Base-by-base conservation (phyloP, 2,888 invertebrate species). In the Trissolcus brochymenae region DNA sequence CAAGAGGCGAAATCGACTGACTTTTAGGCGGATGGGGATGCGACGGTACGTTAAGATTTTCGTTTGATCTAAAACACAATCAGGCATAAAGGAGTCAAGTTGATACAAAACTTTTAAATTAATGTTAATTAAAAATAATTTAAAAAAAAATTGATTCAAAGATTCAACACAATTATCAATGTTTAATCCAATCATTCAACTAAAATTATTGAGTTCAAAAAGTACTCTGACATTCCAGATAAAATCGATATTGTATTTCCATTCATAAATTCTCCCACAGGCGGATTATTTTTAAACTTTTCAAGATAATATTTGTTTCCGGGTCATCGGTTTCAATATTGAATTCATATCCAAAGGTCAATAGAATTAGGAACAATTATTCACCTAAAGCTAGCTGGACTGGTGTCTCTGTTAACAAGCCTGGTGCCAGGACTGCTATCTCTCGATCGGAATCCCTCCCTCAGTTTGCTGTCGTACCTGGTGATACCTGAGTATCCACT, bases 401-500 rank as follows among this genome's bases (percentile, higher is more conserved):
- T 88, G 17, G 87, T 85, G 76, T 89, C 89, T 74, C 87, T 84
- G 40, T 84, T 83, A 79, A 89, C 87, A 54, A 89, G 82, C 64
- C 89, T 86, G 25, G 88, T 82, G 43, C 89, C 89, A 70, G 88
- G 88, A 82, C 89, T 89, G 80, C 87, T 89, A 79, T 89, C 88
- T 81, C 89, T 85, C 60, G 89, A 89, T n/a, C 89, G 83, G 70
- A 88, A 89, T 46, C 94, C 94, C 85, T 94, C 94, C 13, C 95
- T 91, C 43, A 94, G 90, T 86, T 94, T 94, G 0, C 95, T 95
- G 89, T 96, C 95, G 91, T 96, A 96, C 72, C 95, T 95, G 6
- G 95, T 96, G 68, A 95, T 91, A 82, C 95, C 95, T 4, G 95
- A 95, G 87, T 97, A 97, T 3, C 97, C 97, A 90, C 95, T 96